Evolutionary conservation across 2,888 invertebrate genomes (phyloP).

Genomic region (Sphecodes monilicornis): DNA sequence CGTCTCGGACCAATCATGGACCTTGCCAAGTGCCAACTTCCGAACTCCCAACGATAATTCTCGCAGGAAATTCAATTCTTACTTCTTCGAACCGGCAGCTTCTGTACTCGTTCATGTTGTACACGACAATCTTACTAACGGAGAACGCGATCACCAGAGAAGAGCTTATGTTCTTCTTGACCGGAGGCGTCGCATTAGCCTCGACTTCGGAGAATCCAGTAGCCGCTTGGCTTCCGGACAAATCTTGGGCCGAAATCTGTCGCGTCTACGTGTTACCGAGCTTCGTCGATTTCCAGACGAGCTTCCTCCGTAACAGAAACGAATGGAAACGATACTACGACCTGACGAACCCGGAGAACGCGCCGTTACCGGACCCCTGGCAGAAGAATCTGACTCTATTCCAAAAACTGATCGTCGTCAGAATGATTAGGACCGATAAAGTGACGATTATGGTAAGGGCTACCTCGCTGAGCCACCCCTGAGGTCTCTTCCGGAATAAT

Average conservation of each 20-base stretch:
- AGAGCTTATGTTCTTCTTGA: conserved; percentile 88
- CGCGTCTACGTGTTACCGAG: conserved; percentile 82
- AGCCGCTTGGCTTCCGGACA: conserved; percentile 85
- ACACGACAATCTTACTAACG: conserved; percentile 82
- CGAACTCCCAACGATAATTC: conserved; percentile 70
- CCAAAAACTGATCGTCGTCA: conserved; percentile 86
- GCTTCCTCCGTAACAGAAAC: conserved; percentile 82
- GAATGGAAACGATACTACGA: conserved; percentile 86
- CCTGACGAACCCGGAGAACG: conserved; percentile 83
- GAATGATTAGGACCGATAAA: conserved; percentile 86
- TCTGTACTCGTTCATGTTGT: conserved; percentile 87
- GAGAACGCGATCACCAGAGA: conserved; percentile 82
- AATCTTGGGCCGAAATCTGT: conserved; percentile 86
- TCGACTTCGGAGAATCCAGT: conserved; percentile 85
- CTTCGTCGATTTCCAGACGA: conserved; percentile 83
- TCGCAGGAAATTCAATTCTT: background rate
- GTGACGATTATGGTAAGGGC: conserved; percentile 74
- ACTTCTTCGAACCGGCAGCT: conserved; percentile 43
- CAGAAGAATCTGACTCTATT: conserved; percentile 85
- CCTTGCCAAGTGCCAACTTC: background rate
- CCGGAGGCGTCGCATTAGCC: conserved; percentile 90
- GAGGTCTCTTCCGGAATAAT: background rate
- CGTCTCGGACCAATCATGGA: background rate
- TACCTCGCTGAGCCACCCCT: background rate
- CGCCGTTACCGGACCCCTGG: conserved; percentile 85